A percentile compares a stretch with the other conserved stretches of the same genome.
Evolutionary conservation across 2,888 invertebrate species (phyloP).

Genomic region (Trimorus sp.): DNA sequence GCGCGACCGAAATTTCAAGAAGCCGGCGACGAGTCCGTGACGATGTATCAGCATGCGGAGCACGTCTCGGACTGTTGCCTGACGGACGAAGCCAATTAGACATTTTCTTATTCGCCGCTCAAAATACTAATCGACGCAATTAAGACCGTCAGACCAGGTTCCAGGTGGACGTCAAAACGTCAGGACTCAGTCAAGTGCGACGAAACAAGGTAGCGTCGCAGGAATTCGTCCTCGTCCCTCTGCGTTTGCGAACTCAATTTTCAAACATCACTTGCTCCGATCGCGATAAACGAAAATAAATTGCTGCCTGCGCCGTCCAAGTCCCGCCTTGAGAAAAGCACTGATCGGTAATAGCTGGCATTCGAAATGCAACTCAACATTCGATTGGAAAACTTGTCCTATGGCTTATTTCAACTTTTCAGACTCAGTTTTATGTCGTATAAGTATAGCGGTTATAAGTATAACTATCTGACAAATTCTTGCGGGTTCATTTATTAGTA

Average conservation of each 20-base stretch:
- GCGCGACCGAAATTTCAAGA: background rate
- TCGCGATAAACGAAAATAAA: conserved; percentile 54
- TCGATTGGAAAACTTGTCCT: no score
- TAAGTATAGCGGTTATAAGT: no score
- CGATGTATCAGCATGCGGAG: conserved; percentile 13
- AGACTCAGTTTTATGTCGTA: no score
- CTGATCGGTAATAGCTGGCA: no score
- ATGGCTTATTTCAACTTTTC: no score
- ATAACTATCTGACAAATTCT: no score
- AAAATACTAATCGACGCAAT: conserved; percentile 75
- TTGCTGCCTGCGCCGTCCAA: conserved; percentile 14
- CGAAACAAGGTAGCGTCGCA: conserved; percentile 48
- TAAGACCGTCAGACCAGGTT: conserved; percentile 64
- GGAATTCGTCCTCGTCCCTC: conserved; percentile 47
- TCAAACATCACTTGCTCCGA: conserved; percentile 47
- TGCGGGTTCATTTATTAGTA: no score
- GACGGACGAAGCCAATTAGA: conserved; percentile 40
- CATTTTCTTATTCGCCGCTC: conserved; percentile 67
- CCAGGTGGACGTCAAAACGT: conserved; percentile 66
- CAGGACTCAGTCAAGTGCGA: conserved; percentile 57
- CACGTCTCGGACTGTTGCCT: conserved; percentile 32
- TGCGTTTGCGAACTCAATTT: conserved; percentile 44
- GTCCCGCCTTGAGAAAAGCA: no score
- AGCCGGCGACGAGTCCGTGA: background rate
- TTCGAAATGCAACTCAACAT: no score